A percentile compares a stretch with the other conserved stretches of the same genome.
phyloP scores from a whole-genome alignment of 2,888 invertebrate genomes.

The Acronicta alni region DNA sequence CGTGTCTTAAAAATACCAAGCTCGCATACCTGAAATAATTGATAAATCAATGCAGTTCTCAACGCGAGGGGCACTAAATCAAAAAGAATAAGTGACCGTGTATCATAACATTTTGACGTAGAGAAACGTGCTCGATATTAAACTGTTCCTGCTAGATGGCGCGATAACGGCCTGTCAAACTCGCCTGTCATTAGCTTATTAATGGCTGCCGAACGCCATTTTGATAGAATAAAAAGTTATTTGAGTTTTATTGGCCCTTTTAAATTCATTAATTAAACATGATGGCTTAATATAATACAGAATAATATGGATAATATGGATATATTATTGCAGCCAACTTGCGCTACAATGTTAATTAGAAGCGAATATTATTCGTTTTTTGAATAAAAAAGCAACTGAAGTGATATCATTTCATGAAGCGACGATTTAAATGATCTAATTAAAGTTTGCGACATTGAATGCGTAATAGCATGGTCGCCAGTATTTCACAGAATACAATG shows the following conservation, averaged over 20 bases:
- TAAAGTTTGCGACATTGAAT: slow-evolving; percentile 72
- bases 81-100: slow-evolving; percentile 77
- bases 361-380: not conserved
- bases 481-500: slow-evolving; percentile 81
- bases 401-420: slow-evolving; percentile 54
- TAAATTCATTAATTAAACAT: too few relatives aligned
- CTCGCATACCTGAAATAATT: slow-evolving; percentile 85
- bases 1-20: slow-evolving; percentile 84
- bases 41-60: slow-evolving; percentile 88
- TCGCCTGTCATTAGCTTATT: slow-evolving; percentile 87
- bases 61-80: slow-evolving; percentile 85
- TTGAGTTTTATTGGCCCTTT: slow-evolving; percentile 72
- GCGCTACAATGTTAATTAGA: not conserved
- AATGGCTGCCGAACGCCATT: slow-evolving; percentile 77
- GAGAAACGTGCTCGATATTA: slow-evolving; percentile 83
- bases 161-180: slow-evolving; percentile 87
- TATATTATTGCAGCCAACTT: too few relatives aligned
- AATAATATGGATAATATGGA: too few relatives aligned
- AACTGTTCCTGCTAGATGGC: slow-evolving; percentile 86
- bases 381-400: slow-evolving; percentile 27
- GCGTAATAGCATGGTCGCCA: slow-evolving; percentile 75
- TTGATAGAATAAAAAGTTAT: slow-evolving; percentile 79
- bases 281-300: too few relatives aligned
- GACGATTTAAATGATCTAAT: slow-evolving; percentile 70
- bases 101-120: slow-evolving; percentile 87